phyloP scores from a whole-genome alignment of 1,140 invertebrate species.

The Drosophila obscura region DNA sequence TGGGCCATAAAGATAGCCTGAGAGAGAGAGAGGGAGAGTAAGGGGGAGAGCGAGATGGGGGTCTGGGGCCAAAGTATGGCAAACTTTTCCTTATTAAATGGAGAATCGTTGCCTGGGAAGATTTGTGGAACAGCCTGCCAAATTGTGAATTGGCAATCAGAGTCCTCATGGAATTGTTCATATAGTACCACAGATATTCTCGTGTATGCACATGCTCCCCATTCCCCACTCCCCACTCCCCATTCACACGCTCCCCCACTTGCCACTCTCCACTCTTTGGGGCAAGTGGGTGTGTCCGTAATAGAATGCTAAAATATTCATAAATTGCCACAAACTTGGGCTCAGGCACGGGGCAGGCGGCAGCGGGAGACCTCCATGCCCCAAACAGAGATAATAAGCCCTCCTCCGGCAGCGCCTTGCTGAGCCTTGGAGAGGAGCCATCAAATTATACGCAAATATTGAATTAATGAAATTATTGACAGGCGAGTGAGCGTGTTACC shows the following conservation, averaged over 20 bases:
- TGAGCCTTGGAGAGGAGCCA: conserved; percentile 48
- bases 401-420: conserved; percentile 1
- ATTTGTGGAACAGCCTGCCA: conserved; percentile 30
- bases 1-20: neutral
- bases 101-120: neutral
- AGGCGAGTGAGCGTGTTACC: conserved; percentile 51
- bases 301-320: conserved; percentile 70
- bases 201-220: neutral
- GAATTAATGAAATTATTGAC: conserved; percentile 77
- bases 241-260: neutral
- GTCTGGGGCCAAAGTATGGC: conserved; percentile 19
- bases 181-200: conserved; percentile 15
- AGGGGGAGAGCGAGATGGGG: no score
- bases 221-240: neutral
- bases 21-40: no score
- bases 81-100: conserved; percentile 49
- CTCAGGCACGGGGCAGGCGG: neutral
- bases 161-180: conserved; percentile 36
- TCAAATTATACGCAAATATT: conserved; percentile 71
- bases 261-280: neutral
- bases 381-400: conserved; percentile 55
- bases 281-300: conserved; percentile 17
- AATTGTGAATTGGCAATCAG: conserved; percentile 55
- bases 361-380: conserved; percentile 23
- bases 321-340: conserved; percentile 52